Base-by-base conservation (phyloP, 2,797 vertebrate species). In the Channallabes apus region DNA sequence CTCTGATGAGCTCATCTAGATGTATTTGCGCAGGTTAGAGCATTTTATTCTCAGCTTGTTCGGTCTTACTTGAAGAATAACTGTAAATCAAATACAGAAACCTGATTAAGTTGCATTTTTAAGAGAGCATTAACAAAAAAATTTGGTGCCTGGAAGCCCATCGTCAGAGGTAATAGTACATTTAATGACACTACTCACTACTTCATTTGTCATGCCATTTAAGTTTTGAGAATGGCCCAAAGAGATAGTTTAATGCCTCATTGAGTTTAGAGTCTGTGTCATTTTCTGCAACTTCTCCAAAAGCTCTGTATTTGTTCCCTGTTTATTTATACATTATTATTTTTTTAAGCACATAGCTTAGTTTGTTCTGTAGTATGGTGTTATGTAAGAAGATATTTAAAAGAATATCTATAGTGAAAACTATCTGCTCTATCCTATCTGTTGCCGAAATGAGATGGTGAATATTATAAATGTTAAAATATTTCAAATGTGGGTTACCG, bases 121-220 rank as follows among this genome's bases (percentile, higher is more conserved):
- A 79, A 79, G 77, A 41, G 59, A 62, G 59, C 14, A 18, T 77
- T 71, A 78, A 62, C 56, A 81, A 75, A 83, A 58, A 58, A 81
- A 29, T 18, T 69, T 18, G 58, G 27, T 11, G 71, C 76, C 84
- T 77, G 69, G 38, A 87, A 86, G 59, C 71, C 64, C 58, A 77
- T 84, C 77, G 84, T 82, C 58, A 61, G 46, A 76, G 51, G 75
- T 80, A 71, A 80, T 80, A 61, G 38, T 64, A 72, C 68, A 77
- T 84, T 80, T 73, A 86, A 83, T 80, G 73, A 58, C 78, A 76
- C 38, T 22, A 75, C 69, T 64, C 69, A 82, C 71, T 64, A 71
- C 72, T 82, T 87, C 29, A 75, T 87, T 85, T 87, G 51, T 54
- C 80, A 84, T 81, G 41, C 82, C 51, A 38, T 82, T 83, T 86